Evolutionary conservation across 2,113 vertebrate species (phyloP).

Genomic region (Toxotes jaculatrix): DNA sequence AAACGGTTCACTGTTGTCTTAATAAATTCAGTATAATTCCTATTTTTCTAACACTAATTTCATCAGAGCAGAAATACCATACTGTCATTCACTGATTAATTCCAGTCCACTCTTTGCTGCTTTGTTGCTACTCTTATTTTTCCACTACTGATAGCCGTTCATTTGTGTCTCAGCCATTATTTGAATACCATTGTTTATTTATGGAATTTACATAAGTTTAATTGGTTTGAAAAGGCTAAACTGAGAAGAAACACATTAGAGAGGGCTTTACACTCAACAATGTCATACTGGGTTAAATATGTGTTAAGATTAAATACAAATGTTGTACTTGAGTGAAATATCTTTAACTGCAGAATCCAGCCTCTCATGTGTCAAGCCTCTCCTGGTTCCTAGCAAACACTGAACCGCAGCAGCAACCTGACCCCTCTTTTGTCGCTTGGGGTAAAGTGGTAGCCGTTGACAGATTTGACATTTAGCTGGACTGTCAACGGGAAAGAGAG

Average conservation of each 20-base stretch:
- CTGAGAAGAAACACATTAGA: not conserved
- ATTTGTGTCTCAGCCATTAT: not conserved
- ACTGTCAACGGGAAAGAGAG: constrained; percentile 58
- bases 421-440: constrained; percentile 78
- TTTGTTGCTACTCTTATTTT: not conserved
- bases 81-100: not conserved
- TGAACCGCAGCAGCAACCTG: constrained; percentile 67
- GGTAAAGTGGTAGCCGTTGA: constrained; percentile 83
- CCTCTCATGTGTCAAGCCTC: constrained; percentile 60
- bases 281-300: constrained; percentile 15
- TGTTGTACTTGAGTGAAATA: constrained; percentile 41
- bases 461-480: constrained; percentile 82
- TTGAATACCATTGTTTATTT: not conserved
- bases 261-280: not conserved
- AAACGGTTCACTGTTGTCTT: not conserved
- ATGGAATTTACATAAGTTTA: not conserved
- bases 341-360: constrained; percentile 33
- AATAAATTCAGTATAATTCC: too few relatives aligned
- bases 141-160: too few relatives aligned
- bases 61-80: too few relatives aligned
- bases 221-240: not conserved
- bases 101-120: not conserved
- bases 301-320: constrained; percentile 51
- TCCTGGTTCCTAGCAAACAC: constrained; percentile 70
- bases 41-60: too few relatives aligned